phyloP scores from a whole-genome alignment of 2,797 vertebrate genomes.

The Cynodonichthys magdalenae region DNA sequence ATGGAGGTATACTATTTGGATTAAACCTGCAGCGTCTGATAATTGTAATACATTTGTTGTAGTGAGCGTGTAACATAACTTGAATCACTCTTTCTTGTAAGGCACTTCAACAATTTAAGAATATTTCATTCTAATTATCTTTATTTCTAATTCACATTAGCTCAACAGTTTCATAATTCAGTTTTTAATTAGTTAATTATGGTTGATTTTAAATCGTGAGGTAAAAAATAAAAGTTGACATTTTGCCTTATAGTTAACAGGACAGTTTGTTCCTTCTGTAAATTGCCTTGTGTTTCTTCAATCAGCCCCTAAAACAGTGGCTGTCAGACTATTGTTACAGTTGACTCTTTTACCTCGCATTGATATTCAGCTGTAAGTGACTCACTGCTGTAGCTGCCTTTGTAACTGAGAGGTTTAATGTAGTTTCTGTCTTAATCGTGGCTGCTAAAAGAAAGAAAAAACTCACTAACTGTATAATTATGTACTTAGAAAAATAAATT shows the following conservation, averaged over 20 bases:
- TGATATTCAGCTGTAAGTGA: slow-evolving; percentile 52
- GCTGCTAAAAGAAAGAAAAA: slow-evolving; percentile 11
- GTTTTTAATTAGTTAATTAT: neutral
- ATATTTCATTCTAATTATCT: neutral
- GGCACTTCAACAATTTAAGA: too few relatives aligned
- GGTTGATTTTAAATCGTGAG: neutral
- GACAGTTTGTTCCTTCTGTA: slow-evolving; percentile 33
- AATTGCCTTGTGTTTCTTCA: slow-evolving; percentile 37
- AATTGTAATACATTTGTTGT: too few relatives aligned
- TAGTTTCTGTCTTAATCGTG: slow-evolving; percentile 32
- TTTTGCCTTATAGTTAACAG: neutral
- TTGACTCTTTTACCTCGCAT: slow-evolving; percentile 50
- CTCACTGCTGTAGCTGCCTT: slow-evolving; percentile 56
- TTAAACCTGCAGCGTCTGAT: too few relatives aligned
- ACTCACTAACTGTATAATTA: slow-evolving; percentile 33
- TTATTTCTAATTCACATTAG: neutral
- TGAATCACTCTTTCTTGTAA: too few relatives aligned
- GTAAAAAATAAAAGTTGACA: neutral
- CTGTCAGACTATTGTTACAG: slow-evolving; percentile 60
- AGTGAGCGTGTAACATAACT: too few relatives aligned
- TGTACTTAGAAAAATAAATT: slow-evolving; percentile 2
- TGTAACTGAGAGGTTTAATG: slow-evolving; percentile 52
- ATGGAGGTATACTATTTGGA: too few relatives aligned
- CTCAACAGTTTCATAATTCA: neutral
- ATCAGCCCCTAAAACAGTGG: slow-evolving; percentile 34